Conservation (phyloP, 1,140 invertebrate genomes). For the Steinernema khuongi region DNA sequence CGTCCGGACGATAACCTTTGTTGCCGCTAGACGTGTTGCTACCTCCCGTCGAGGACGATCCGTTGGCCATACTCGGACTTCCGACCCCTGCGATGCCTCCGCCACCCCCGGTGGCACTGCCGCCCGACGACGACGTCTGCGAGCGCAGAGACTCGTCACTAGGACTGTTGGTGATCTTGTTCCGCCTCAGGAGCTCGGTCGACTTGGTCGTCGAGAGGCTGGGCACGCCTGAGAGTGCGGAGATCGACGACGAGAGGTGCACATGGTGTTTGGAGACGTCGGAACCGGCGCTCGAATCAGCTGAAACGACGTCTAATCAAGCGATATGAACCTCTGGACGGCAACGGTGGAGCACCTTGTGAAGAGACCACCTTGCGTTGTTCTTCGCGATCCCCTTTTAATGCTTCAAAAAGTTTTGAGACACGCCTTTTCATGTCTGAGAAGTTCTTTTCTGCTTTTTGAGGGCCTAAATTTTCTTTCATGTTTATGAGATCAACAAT, state of each 20-base stretch:
- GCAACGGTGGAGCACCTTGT: not conserved
- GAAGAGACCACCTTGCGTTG: not conserved
- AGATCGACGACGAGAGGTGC: slow-evolving; percentile 34
- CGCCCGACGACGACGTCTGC: slow-evolving; percentile 39
- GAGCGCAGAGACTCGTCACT: slow-evolving; percentile 35
- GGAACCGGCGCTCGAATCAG: not conserved
- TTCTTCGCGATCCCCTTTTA: not conserved
- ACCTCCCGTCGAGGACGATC: not conserved
- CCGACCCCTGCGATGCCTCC: slow-evolving; percentile 21
- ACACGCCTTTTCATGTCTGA: not conserved
- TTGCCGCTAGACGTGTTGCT: slow-evolving; percentile 7
- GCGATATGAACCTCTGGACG: not conserved
- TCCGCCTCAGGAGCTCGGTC: slow-evolving; percentile 3
- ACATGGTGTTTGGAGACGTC: not conserved
- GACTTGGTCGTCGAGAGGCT: not conserved
- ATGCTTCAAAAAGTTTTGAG: not conserved
- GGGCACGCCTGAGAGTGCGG: slow-evolving; percentile 20
- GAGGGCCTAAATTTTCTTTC: not conserved
- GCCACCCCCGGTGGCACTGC: slow-evolving; percentile 28
- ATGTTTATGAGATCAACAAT: too few species aligned
- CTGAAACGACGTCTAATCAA: not conserved
- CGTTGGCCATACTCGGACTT: slow-evolving; percentile 21
- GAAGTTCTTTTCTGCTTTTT: not conserved
- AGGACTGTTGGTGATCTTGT: slow-evolving; percentile 36
- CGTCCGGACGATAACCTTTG: slow-evolving; percentile 53